Evolutionary conservation across 2,888 invertebrate species (phyloP).

Genomic region (Physocephala rufipes): DNA sequence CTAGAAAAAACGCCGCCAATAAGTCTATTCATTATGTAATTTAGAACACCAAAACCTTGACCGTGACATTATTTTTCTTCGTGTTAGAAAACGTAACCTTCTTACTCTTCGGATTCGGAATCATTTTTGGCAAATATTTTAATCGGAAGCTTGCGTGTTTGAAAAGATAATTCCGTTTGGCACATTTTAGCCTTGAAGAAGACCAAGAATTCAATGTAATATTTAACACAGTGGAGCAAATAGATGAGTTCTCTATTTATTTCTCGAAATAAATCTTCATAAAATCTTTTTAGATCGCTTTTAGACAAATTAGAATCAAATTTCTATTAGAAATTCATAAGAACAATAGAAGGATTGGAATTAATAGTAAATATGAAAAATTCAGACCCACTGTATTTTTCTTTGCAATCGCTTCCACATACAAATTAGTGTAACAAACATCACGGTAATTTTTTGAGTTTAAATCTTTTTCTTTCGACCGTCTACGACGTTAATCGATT

Average conservation of each 20-base stretch:
- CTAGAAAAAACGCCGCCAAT: too few species aligned
- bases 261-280: too few species aligned
- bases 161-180: constrained; percentile 19
- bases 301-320: too few species aligned
- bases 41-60: too few species aligned
- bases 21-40: too few species aligned
- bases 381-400: too few species aligned
- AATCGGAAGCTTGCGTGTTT: constrained; percentile 56
- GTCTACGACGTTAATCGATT: constrained; percentile 27
- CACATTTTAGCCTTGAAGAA: neutral
- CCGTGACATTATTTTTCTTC: constrained; percentile 35
- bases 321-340: too few species aligned
- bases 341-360: too few species aligned
- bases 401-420: too few species aligned
- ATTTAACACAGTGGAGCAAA: constrained; percentile 22
- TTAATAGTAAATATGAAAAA: too few species aligned
- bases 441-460: constrained; percentile 17
- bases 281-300: too few species aligned
- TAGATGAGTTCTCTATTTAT: neutral
- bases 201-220: constrained; percentile 20
- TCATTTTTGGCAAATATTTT: constrained; percentile 36
- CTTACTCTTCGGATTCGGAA: constrained; percentile 9
- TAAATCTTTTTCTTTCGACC: constrained; percentile 32
- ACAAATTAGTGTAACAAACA: too few species aligned
- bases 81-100: neutral